phyloP scores from a whole-genome alignment of 2,888 invertebrate species.

The Diploptera punctata region DNA sequence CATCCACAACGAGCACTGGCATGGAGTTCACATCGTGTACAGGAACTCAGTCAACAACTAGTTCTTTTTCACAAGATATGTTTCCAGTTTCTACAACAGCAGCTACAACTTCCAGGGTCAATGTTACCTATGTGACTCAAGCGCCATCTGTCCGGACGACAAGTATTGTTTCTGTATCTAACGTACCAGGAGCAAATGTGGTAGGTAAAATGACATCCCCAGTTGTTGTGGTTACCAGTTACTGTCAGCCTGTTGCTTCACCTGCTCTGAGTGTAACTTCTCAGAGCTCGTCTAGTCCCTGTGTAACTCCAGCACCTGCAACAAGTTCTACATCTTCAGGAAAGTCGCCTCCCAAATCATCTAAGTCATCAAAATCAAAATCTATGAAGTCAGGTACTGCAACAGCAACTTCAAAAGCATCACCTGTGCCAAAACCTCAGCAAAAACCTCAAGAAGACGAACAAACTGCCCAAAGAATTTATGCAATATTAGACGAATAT shows the following conservation, averaged over 20 bases:
- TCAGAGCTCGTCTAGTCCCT: slow-evolving; percentile 64
- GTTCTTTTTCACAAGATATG: slow-evolving; percentile 30
- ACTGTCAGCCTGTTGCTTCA: slow-evolving; percentile 61
- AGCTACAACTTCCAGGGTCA: slow-evolving; percentile 45
- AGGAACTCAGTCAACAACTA: slow-evolving; percentile 35
- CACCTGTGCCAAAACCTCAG: slow-evolving; percentile 67
- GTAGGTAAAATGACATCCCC: slow-evolving; percentile 36
- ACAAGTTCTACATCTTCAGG: slow-evolving; percentile 48
- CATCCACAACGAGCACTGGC: slow-evolving; percentile 44
- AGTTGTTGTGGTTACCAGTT: slow-evolving; percentile 65
- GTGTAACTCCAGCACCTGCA: slow-evolving; percentile 62
- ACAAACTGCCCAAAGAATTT: slow-evolving; percentile 79
- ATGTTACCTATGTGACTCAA: slow-evolving; percentile 39
- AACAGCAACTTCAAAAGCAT: slow-evolving; percentile 66
- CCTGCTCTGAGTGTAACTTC: slow-evolving; percentile 64
- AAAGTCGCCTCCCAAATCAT: slow-evolving; percentile 48
- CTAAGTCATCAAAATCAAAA: slow-evolving; percentile 59
- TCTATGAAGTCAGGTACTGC: slow-evolving; percentile 64
- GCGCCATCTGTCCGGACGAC: slow-evolving; percentile 28
- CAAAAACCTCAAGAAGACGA: slow-evolving; percentile 83
- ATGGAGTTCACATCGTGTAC: slow-evolving; percentile 29
- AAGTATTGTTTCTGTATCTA: slow-evolving; percentile 11
- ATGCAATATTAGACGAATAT: slow-evolving; percentile 80
- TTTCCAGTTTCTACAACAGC: slow-evolving; percentile 47
- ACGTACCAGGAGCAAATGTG: slow-evolving; percentile 7